These are phyloP conservation scores for Epinotia brunnichana DNA, from an alignment of 2,888 invertebrate species.

Conservation along the genomic window DNA sequence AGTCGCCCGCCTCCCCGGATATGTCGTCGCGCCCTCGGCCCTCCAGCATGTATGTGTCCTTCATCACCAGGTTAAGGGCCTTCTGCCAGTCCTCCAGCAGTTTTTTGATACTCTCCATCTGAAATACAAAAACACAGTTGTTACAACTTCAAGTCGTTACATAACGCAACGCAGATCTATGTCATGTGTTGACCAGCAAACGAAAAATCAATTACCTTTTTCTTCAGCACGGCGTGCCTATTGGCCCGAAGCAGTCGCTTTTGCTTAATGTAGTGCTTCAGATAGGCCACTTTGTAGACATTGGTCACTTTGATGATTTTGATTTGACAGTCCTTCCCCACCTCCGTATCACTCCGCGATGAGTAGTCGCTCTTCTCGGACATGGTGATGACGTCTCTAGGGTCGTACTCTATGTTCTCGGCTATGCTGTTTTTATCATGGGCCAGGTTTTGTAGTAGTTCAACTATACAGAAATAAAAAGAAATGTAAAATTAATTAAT, in stretches of 20 bases:
- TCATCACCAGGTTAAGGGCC: conserved; percentile 68
- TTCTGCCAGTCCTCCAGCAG: conserved; percentile 75
- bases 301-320: conserved; percentile 77
- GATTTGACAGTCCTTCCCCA: conserved; percentile 66
- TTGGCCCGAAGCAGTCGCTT: conserved; percentile 68
- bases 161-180: no score
- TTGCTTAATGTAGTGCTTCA: conserved; percentile 74
- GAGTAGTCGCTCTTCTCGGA: conserved; percentile 63
- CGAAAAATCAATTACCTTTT: conserved; percentile 60
- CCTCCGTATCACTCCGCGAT: conserved; percentile 60
- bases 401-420: conserved; percentile 49
- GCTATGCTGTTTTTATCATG: conserved; percentile 55
- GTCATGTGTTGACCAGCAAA: background rate
- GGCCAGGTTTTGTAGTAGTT: conserved; percentile 66
- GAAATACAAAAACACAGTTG: conserved; percentile 39
- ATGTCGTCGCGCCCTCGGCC: conserved; percentile 55
- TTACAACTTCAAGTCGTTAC: background rate
- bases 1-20: conserved; percentile 71
- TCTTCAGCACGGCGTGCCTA: conserved; percentile 68
- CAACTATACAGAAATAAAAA: conserved; percentile 58
- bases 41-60: conserved; percentile 53
- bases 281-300: conserved; percentile 75
- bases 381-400: conserved; percentile 36
- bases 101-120: conserved; percentile 73
- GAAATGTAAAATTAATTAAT: conserved; percentile 46